phyloP scores from a whole-genome alignment of 2,888 invertebrate genomes.

The Apantesis nais region DNA sequence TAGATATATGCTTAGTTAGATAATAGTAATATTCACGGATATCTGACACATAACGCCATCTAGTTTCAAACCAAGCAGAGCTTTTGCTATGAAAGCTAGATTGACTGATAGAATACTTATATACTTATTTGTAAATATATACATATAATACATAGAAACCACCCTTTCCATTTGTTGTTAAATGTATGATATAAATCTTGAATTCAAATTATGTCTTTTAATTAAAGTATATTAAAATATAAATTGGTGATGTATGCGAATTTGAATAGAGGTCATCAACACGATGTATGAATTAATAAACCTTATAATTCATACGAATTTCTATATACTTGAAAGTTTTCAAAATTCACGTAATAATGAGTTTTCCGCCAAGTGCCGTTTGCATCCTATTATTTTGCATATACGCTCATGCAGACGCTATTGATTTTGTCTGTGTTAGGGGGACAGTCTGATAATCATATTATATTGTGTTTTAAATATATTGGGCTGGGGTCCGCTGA shows the following conservation, averaged over 20 bases:
- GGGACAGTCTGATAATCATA: constrained; percentile 82
- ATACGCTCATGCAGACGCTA: constrained; percentile 79
- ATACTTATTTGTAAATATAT: too few species aligned
- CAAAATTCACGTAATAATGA: constrained; percentile 19
- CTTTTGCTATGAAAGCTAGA: too few species aligned
- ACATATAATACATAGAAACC: too few species aligned
- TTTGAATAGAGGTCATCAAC: not conserved
- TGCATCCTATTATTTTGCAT: constrained; percentile 68
- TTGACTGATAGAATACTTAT: too few species aligned
- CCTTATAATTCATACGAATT: not conserved
- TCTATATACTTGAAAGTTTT: not conserved
- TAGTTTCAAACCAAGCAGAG: too few species aligned
- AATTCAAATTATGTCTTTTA: not conserved
- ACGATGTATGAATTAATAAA: not conserved
- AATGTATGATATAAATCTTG: not conserved
- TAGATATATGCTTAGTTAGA: too few species aligned
- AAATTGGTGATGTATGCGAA: not conserved
- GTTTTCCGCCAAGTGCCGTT: constrained; percentile 51
- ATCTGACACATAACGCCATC: too few species aligned
- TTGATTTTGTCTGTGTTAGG: constrained; percentile 86
- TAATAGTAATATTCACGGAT: too few species aligned
- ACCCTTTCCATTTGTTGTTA: too few species aligned
- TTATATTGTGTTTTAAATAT: constrained; percentile 83
- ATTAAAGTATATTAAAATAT: not conserved
- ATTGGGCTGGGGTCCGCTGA: constrained; percentile 63